phyloP scores from a whole-genome alignment of 64 coral and sea anemone species.

The Actinia equina region DNA sequence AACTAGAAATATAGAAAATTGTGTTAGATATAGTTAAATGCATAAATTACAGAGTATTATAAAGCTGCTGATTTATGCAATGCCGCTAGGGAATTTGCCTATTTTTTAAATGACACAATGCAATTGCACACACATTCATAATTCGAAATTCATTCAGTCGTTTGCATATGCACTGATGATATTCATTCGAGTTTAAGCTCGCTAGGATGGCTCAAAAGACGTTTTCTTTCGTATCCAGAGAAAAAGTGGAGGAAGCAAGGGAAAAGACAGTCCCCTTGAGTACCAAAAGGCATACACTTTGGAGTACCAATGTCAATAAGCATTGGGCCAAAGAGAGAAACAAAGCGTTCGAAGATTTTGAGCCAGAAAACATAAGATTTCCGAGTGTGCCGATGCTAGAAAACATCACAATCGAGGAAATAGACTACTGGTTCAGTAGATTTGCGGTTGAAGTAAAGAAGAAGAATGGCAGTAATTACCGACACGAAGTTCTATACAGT shows the following conservation, averaged over 20 bases:
- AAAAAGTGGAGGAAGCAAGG: neutral
- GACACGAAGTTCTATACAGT: conserved; percentile 22
- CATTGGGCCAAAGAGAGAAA: conserved; percentile 7
- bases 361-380: conserved; percentile 14
- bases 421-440: too few relatives aligned
- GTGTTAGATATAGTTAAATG: too few relatives aligned
- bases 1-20: too few relatives aligned
- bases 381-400: neutral
- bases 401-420: neutral
- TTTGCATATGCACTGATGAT: neutral
- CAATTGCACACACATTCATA: neutral
- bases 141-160: neutral
- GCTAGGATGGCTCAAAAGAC: neutral
- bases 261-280: too few relatives aligned
- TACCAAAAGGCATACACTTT: too few relatives aligned
- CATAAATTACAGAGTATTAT: too few relatives aligned
- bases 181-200: neutral
- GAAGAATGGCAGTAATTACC: conserved; percentile 13
- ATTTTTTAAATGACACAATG: neutral
- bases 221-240: neutral
- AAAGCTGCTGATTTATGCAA: too few relatives aligned
- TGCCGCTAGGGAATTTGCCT: neutral
- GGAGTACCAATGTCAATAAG: too few relatives aligned
- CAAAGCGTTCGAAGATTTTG: conserved; percentile 23
- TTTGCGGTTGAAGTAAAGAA: neutral